Evolutionary conservation across 2,797 vertebrate genomes (phyloP).

Genomic region (Peromyscus aztecus): DNA sequence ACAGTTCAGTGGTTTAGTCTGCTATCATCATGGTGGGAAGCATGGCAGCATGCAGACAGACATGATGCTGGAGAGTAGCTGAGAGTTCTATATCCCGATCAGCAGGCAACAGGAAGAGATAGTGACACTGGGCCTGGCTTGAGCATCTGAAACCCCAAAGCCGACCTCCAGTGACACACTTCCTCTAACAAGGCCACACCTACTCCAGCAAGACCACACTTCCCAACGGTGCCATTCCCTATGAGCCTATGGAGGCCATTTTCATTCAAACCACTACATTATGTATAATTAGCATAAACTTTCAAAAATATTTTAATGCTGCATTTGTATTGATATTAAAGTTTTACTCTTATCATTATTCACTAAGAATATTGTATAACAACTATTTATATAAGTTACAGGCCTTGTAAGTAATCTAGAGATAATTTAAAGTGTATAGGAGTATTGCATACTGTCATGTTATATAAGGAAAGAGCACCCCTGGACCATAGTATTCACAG

Average conservation of each 20-base stretch:
- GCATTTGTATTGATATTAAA: background rate
- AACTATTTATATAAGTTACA: background rate
- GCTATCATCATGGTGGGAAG: no score
- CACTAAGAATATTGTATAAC: background rate
- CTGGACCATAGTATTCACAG: background rate
- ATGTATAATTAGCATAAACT: background rate
- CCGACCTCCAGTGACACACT: no score
- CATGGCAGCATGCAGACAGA: no score
- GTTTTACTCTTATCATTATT: background rate
- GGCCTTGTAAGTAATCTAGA: background rate
- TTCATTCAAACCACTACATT: background rate
- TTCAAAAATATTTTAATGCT: background rate
- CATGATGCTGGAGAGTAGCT: no score
- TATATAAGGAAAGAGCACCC: background rate
- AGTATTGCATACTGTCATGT: background rate
- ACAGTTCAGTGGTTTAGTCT: no score
- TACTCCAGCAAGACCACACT: no score
- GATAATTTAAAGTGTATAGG: background rate
- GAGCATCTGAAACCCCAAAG: no score
- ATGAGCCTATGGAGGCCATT: background rate
- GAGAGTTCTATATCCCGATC: no score
- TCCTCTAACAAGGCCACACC: no score
- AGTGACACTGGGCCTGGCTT: no score
- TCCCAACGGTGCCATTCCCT: no score
- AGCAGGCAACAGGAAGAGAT: no score